A percentile compares a stretch with the other conserved stretches of the same genome.
These are phyloP conservation scores for Gambelia wislizenii DNA, from an alignment of 2,797 vertebrate species.

Conservation along the genomic window DNA sequence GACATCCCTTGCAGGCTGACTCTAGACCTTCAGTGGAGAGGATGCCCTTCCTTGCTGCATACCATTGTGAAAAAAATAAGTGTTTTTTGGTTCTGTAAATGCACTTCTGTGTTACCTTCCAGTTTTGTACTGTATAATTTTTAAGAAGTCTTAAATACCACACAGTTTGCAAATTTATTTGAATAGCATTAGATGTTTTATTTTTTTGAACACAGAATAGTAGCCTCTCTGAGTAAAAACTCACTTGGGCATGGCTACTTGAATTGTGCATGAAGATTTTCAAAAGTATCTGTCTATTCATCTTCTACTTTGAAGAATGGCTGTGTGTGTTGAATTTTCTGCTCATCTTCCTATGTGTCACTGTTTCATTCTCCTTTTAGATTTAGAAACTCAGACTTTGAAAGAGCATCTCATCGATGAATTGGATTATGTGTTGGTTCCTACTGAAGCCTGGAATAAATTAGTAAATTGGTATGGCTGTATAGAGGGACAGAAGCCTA, in stretches of 20 bases:
- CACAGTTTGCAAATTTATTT: not conserved
- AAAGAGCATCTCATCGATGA: slow-evolving; percentile 98
- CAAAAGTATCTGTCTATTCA: not conserved
- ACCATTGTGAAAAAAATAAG: not conserved
- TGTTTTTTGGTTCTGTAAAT: not conserved
- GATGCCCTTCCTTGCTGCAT: not conserved
- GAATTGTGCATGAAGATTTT: not conserved
- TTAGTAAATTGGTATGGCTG: slow-evolving; percentile 92
- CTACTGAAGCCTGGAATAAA: slow-evolving; percentile 93
- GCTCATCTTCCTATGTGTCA: not conserved
- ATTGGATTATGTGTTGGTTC: slow-evolving; percentile 93
- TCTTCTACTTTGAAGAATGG: not conserved
- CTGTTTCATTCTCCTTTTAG: slow-evolving; percentile 68
- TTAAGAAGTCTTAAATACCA: not conserved
- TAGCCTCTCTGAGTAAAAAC: not conserved
- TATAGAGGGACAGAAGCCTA: slow-evolving; percentile 89
- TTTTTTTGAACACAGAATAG: not conserved
- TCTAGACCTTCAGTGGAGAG: not conserved
- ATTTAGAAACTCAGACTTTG: slow-evolving; percentile 88
- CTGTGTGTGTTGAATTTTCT: not conserved
- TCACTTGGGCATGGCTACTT: not conserved
- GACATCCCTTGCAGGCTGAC: not conserved
- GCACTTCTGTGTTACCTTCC: not conserved
- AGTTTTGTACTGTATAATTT: not conserved
- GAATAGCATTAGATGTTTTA: not conserved